A percentile compares a stretch with the other conserved stretches of the same genome.
Conservation (phyloP, 2,888 invertebrate species). For the Trissonchulus latispiculum region DNA sequence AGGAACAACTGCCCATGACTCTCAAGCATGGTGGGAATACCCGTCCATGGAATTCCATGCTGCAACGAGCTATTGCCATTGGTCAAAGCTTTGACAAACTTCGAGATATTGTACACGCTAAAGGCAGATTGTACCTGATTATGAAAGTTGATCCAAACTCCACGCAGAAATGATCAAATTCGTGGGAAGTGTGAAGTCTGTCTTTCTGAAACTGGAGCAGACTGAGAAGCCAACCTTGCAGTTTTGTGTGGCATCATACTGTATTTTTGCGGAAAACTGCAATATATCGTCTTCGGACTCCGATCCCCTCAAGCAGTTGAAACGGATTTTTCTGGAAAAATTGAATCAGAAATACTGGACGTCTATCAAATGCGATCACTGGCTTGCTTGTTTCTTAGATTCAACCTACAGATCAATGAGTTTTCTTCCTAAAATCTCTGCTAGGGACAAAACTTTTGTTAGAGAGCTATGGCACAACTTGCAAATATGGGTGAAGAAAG, state of each 20-base stretch:
- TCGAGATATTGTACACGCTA: no score
- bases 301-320: not conserved
- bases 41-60: not conserved
- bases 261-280: not conserved
- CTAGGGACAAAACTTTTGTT: not conserved
- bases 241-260: not conserved
- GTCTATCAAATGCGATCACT: not conserved
- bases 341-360: not conserved
- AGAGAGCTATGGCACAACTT: not conserved
- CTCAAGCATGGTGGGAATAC: not conserved
- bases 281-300: not conserved
- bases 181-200: no score
- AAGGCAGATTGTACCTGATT: no score
- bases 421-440: not conserved
- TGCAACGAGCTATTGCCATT: not conserved
- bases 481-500: not conserved
- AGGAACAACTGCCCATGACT: not conserved
- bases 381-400: not conserved
- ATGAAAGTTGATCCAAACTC: no score
- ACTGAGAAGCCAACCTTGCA: not conserved
- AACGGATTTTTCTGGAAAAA: not conserved
- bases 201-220: not conserved
- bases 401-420: not conserved
- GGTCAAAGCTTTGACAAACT: not conserved
- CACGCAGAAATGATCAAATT: no score